Base-by-base conservation (phyloP, 1,140 invertebrate species). In the Drosophila biarmipes region DNA sequence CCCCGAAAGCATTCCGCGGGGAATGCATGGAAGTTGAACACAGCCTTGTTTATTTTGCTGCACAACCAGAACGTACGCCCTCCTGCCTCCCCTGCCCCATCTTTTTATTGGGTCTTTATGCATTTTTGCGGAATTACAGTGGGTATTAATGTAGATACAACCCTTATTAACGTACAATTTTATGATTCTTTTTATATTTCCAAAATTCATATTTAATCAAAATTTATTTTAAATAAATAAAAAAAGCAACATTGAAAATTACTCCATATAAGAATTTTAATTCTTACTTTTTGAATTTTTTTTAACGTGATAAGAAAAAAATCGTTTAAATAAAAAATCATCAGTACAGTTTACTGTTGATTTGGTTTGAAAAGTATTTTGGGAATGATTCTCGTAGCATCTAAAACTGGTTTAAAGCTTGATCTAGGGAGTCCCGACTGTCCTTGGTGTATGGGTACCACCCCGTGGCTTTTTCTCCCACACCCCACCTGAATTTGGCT, bases 1-100 rank as follows among this genome's bases (percentile, higher is more conserved):
- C 81, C 81, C 82, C 73, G 69, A 87, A 87, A 55, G 27, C 46
- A 34, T 43, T 56, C 66, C 49, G 40, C 71, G 45, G 29, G 81
- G 71, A 87, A 86, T 69, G 63, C 42, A 75, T 64, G 69, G 75
- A 86, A 86, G 59, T 73, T 84, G 52, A 86, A 86, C 81, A 48
- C 45, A 73, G 52, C 52, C 53, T 72, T 61, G 56, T 59, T 82
- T 67, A 61, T 54, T 73, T 62, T 80, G 72, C 66, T 69, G 66
- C 66, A 69, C 38, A 69, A 69, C 66, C 66, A 69, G 66, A 69
- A 68, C 66, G 43, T 51, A 40, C 19, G 35, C 43, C 19, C 37
- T 71, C 31, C 37, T 64, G 31, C 42, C 40, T 29, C 7, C 37
- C 40, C 12, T 14, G 38, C 34, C 14, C 5, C 17, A 19, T 52